phyloP scores from a whole-genome alignment of 1,140 invertebrate genomes.

The Drosophila sucinea region DNA sequence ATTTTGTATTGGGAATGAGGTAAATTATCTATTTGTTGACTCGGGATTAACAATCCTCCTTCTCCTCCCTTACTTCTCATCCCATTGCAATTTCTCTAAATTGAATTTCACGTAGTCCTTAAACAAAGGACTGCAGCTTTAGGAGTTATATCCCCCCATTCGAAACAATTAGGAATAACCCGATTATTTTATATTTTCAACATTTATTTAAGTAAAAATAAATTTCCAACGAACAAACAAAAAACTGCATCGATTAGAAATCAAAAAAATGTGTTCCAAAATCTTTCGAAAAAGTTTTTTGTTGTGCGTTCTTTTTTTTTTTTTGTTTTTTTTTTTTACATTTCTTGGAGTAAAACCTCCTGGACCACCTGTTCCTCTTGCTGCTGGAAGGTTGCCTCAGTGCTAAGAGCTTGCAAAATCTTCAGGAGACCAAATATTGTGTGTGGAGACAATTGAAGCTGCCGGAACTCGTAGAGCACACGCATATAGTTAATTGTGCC shows the following conservation, averaged over 20 bases:
- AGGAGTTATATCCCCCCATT: no score
- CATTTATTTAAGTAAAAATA: constrained; percentile 2
- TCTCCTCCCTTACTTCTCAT: no score
- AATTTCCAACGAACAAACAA: neutral
- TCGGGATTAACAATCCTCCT: no score
- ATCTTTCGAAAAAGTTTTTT: neutral
- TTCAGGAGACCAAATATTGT: constrained; percentile 76
- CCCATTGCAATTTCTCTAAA: no score
- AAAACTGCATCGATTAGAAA: neutral
- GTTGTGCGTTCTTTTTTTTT: constrained; percentile 4
- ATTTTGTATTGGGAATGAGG: no score
- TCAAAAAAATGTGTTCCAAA: no score
- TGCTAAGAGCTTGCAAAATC: constrained; percentile 72
- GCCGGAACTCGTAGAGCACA: constrained; percentile 75
- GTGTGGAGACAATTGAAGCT: constrained; percentile 68
- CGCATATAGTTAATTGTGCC: constrained; percentile 76
- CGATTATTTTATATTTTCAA: neutral
- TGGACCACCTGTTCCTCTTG: constrained; percentile 13
- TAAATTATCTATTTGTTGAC: no score
- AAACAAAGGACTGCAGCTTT: no score
- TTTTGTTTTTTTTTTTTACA: constrained; percentile 10
- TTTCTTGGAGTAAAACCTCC: constrained; percentile 26
- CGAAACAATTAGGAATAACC: neutral
- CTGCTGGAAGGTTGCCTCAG: constrained; percentile 4
- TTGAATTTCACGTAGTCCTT: no score